A percentile compares a stretch with the other conserved stretches of the same genome.
phyloP scores from a whole-genome alignment of 2,888 invertebrate species.

The Coremacera marginata region DNA sequence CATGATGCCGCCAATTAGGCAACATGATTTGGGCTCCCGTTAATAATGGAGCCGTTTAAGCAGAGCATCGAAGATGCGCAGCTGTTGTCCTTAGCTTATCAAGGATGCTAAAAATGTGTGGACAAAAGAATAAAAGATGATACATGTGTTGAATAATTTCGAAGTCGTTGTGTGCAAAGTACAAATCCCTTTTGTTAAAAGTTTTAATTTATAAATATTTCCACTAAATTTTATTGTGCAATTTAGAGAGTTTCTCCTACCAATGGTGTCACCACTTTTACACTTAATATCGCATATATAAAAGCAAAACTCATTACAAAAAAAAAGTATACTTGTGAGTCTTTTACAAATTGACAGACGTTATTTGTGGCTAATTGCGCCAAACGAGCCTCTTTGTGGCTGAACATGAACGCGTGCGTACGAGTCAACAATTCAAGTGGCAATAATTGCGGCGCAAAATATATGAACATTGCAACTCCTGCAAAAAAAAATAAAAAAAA shows the following conservation, averaged over 20 bases:
- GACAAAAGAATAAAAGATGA: not conserved
- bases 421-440: not conserved
- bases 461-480: too few species aligned
- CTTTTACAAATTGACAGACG: conserved; percentile 67
- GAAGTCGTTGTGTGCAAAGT: too few species aligned
- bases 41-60: conserved; percentile 37
- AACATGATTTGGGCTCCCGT: conserved; percentile 34
- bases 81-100: not conserved
- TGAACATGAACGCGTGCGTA: not conserved
- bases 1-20: conserved; percentile 51
- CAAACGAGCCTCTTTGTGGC: conserved; percentile 58
- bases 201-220: not conserved
- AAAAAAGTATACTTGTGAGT: not conserved
- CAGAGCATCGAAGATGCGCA: not conserved
- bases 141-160: not conserved
- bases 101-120: not conserved
- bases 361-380: conserved; percentile 69
- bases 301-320: too few species aligned
- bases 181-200: too few species aligned
- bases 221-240: not conserved
- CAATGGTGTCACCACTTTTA: too few species aligned
- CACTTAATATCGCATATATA: too few species aligned
- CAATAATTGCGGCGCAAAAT: not conserved
- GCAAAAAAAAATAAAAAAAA: too few species aligned
- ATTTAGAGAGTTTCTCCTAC: too few species aligned